These are phyloP conservation scores for Sarcophaga caerulescens DNA, from an alignment of 2,888 invertebrate species.

Conservation along the genomic window DNA sequence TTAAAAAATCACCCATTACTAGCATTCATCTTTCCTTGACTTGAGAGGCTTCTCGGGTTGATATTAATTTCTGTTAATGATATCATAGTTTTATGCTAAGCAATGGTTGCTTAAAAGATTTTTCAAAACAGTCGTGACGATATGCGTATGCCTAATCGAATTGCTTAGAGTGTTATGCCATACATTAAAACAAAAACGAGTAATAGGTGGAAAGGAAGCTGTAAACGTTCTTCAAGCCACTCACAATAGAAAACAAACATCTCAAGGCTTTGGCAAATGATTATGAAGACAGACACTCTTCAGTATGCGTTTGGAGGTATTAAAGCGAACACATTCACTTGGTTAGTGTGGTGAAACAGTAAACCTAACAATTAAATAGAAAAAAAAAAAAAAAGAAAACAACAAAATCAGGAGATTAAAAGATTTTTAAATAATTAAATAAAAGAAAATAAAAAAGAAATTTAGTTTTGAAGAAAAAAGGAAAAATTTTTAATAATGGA, in stretches of 20 bases:
- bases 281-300: slow-evolving; percentile 35
- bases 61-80: too few relatives aligned
- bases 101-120: too few relatives aligned
- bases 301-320: slow-evolving; percentile 40
- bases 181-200: slow-evolving; percentile 34
- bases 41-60: too few relatives aligned
- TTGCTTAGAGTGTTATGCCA: neutral
- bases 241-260: slow-evolving; percentile 6
- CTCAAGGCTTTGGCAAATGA: slow-evolving; percentile 39
- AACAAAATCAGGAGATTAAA: slow-evolving; percentile 36
- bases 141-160: neutral
- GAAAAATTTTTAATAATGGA: slow-evolving; percentile 26
- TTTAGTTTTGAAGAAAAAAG: slow-evolving; percentile 35
- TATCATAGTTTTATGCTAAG: too few relatives aligned
- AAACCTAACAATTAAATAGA: slow-evolving; percentile 26
- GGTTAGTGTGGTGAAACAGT: slow-evolving; percentile 5
- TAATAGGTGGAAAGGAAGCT: slow-evolving; percentile 53
- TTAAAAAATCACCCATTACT: too few relatives aligned
- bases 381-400: slow-evolving; percentile 12
- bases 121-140: too few relatives aligned
- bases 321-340: slow-evolving; percentile 43
- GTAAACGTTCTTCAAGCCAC: slow-evolving; percentile 7
- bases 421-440: slow-evolving; percentile 3
- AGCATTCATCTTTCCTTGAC: too few relatives aligned
- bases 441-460: slow-evolving; percentile 26